phyloP scores from a whole-genome alignment of 2,113 vertebrate genomes.

The Cricetomys ansorgei region DNA sequence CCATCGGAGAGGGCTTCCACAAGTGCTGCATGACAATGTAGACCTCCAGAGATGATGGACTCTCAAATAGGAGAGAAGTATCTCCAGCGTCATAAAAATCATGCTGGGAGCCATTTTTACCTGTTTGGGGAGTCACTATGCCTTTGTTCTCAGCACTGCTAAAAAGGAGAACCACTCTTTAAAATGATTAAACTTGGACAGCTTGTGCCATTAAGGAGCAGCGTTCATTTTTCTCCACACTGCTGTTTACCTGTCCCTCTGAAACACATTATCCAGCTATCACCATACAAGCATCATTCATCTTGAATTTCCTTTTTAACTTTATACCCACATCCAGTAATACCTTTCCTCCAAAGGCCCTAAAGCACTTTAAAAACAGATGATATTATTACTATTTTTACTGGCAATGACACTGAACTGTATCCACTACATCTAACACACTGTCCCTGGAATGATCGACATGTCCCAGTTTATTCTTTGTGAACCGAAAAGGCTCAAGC shows the following conservation, averaged over 20 bases:
- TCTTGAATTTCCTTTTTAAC: constrained; percentile 75
- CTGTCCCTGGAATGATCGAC: constrained; percentile 50
- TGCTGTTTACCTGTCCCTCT: constrained; percentile 49
- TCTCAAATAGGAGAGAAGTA: background rate
- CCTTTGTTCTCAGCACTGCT: constrained; percentile 38
- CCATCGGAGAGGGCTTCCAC: background rate
- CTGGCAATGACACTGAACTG: constrained; percentile 50
- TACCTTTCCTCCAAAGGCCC: constrained; percentile 65
- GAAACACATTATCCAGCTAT: constrained; percentile 75
- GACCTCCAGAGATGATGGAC: constrained; percentile 1
- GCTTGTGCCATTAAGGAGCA: constrained; percentile 58
- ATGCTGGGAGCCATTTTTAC: background rate
- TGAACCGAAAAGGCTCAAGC: constrained; percentile 6
- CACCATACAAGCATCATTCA: constrained; percentile 74
- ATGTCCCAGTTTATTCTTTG: constrained; percentile 49
- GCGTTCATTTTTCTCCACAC: constrained; percentile 68
- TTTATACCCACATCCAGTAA: constrained; percentile 65
- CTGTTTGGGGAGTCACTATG: constrained; percentile 35
- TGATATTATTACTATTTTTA: constrained; percentile 70
- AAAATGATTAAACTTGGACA: constrained; percentile 80
- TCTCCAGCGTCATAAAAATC: background rate
- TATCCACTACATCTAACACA: constrained; percentile 19
- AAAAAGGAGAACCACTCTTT: constrained; percentile 82
- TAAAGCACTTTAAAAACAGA: constrained; percentile 74
- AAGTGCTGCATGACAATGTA: background rate